Base-by-base conservation (phyloP, 2,888 invertebrate genomes). In the Ptychoptera albimana region DNA sequence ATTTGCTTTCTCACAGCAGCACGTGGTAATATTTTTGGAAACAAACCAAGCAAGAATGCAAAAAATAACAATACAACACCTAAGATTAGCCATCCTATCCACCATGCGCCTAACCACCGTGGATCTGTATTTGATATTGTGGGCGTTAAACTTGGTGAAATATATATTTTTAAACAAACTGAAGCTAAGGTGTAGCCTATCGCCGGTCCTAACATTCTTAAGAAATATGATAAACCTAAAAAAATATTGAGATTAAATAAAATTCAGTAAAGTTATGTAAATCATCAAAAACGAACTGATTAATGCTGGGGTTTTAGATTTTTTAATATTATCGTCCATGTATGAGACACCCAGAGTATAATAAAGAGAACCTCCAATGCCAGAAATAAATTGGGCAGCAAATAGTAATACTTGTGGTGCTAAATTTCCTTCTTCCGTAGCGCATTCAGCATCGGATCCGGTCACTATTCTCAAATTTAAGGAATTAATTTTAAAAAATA, bases 91-190 rank as follows among this genome's bases (percentile, higher is more conserved):
- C 80, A 82, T 1, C 81, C 82, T 39, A 82, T 56, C 83, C 83
- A 85, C 83, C 83, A 84, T n/a, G 84, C 83, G 1, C 84, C 84
- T 37, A 84, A 63, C 84, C 84, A 85, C 50, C 82, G 69, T 1
- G 82, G 82, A 64, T 83, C 82, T 45, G 69, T 68, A 46, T 70
- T 74, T 13, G 69, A 71, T 47, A 83, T 76, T 2, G 74, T 74
- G 5, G 78, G 79, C 36, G 73, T 75, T 46, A 79, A 56, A 8
- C 69, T 66, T 2, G 79, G 79, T 6, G 75, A 75, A 34, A 80
- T 76, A 55, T 79, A 80, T 37, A 78, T 60, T 50, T 76, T 74
- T 12, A 80, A 60, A 37, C 77, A 76, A 50, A 77, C 67, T 2
- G 77, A 78, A 4, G 77, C 79, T 46, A 79, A 55, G 0, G 73